phyloP scores from a whole-genome alignment of 2,113 vertebrate genomes.

The Lagopus muta region DNA sequence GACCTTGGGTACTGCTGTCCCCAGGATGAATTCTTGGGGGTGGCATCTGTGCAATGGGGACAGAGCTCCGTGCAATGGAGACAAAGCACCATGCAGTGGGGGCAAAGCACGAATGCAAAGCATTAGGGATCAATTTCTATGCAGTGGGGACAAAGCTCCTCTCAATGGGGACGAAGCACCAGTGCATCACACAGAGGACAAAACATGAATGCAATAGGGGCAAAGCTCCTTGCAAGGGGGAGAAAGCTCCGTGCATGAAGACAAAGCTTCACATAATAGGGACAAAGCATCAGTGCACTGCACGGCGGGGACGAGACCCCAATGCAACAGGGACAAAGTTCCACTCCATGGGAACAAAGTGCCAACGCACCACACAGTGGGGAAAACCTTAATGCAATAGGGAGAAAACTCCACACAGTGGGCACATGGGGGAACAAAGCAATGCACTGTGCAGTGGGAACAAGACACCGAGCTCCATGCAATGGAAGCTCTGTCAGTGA shows the following conservation, averaged over 20 bases:
- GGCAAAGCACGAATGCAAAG: background rate
- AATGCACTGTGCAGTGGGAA: accelerated
- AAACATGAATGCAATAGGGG: too few relatives aligned
- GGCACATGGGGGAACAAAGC: background rate
- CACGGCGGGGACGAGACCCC: accelerated
- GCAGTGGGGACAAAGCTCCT: background rate
- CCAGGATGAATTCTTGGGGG: background rate
- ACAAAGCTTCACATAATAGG: background rate
- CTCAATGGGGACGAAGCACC: background rate
- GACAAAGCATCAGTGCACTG: background rate
- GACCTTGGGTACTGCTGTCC: too few relatives aligned
- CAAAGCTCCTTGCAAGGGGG: too few relatives aligned
- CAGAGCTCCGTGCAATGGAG: background rate
- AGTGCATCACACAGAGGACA: background rate
- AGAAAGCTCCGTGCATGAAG: too few relatives aligned
- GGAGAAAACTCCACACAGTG: background rate
- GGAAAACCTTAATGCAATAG: background rate
- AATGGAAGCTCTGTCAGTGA: background rate
- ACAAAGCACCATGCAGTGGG: accelerated
- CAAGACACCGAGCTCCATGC: background rate
- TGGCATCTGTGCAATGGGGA: accelerated
- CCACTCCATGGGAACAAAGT: accelerated
- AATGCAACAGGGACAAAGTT: background rate
- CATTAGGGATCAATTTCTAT: too few relatives aligned
- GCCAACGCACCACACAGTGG: accelerated